Evolutionary conservation across 2,888 invertebrate genomes (phyloP), one percentile per base, ranked within the genome.

Genomic region (Chydorus sphaericus): DNA sequence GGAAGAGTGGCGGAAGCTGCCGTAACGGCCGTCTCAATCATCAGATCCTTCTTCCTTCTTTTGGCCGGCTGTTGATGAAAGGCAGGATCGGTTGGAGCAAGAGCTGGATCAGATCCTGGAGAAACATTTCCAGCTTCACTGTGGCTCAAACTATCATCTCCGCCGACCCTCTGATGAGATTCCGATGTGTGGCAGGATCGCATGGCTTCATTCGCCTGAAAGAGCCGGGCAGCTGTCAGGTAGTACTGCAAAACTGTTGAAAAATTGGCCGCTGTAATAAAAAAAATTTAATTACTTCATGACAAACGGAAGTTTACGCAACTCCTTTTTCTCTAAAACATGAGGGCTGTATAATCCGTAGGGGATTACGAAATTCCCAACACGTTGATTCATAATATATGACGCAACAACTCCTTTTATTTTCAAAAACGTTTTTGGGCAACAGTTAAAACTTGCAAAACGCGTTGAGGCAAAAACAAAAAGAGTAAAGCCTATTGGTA

Each of bases 191-290:
- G n/a, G n/a, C n/a, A n/a, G 33, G 36, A 36, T 26, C 31, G n/a
- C 4, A 50, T 50, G 31, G 36, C 52, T 36, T 52, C 52, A 33
- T 18, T 44, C 20, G 44, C 36, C 23, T 52, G 52, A 33, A 33
- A 52, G 1, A 52, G 31, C 20, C 52, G 52, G 33, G 52, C 52
- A 16, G 36, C 52, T 33, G 52, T 36, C 20, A 52, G 33, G 26
- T 52, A 52, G 52, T 52, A 52, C 23, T 52, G 52, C 2, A 52
- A 26, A 33, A 52, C 52, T 8, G 52, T 52, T 33, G 52, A 52
- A n/a, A 52, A 52, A 36, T 52, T 52, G 52, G 52, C 52, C 18
- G 52, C 52, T n/a, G n/a, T n/a, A n/a, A n/a, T n/a, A n/a, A n/a
- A n/a, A n/a, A n/a, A n/a, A n/a, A n/a, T n/a, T n/a, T n/a, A n/a